Evolutionary conservation across 2,113 vertebrate species (phyloP), one percentile per base, ranked within the genome.

Genomic region (Dendropsophus ebraccatus): DNA sequence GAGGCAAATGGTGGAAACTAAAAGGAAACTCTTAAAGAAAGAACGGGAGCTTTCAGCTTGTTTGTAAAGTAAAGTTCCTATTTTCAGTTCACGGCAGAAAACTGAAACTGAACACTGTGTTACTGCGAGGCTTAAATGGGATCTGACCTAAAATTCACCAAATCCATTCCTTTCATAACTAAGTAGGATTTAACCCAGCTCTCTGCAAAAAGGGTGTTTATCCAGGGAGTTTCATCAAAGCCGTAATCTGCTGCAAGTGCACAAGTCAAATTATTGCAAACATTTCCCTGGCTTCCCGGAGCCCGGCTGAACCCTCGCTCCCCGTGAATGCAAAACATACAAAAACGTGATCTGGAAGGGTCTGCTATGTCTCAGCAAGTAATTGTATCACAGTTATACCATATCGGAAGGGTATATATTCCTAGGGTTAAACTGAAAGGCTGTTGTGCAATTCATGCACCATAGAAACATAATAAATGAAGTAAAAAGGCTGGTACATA

Each of bases 101-200:
- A 12, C 41, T 49, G 45, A 52, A 56, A 67, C 56, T 49, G 56
- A 85, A 85, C 74, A 54, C 19, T 67, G 58, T 77, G 60, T 80
- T 70, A 73, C 84, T 81, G 47, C 77, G 49, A 81, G 80, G 84
- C 75, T 78, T 78, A 79, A 25, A 79, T 65, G 73, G 56, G 65
- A 70, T 58, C 67, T 86, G 84, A 86, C 84, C 84, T 86, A 86
- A 86, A 84, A 86, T 72, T 80, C 75, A 70, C 62, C 60, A 85
- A 85, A 85, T 85, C 84, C 84, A 70, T 79, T 85, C 32, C 76
- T 86, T 75, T 83, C 50, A 73, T 69, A 83, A 84, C 41, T 73
- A 86, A 86, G 84, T 58, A 81, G 84, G 84, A 86, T 73, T 86
- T 86, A 86, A 81, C 76, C 76, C 54, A 56, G 76, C 84, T 80